These are phyloP conservation scores for Empidonax traillii DNA, from an alignment of 2,113 vertebrate species.

Conservation along the genomic window DNA sequence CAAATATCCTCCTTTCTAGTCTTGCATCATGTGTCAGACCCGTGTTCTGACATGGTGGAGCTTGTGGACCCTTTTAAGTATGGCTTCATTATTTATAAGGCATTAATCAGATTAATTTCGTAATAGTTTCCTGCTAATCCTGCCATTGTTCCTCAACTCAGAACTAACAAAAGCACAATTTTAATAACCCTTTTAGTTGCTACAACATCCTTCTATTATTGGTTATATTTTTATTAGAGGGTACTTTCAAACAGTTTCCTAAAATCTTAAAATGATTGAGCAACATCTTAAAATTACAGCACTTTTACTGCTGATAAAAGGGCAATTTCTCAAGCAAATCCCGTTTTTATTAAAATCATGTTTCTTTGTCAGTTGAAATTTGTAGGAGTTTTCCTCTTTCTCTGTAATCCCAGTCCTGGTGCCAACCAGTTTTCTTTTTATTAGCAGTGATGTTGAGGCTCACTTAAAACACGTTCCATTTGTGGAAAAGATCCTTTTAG, in stretches of 20 bases:
- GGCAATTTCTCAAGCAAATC: not conserved
- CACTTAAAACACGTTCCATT: not conserved
- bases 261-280: conserved; percentile 28
- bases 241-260: conserved; percentile 11
- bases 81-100: conserved; percentile 68
- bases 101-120: conserved; percentile 72
- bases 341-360: conserved; percentile 10
- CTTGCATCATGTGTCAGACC: conserved; percentile 47
- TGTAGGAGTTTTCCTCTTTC: not conserved
- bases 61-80: conserved; percentile 72
- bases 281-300: conserved; percentile 12
- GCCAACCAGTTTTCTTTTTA: not conserved
- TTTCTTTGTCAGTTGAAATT: not conserved
- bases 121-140: conserved; percentile 66
- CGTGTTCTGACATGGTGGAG: conserved; percentile 69
- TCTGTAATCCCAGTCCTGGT: not conserved
- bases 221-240: conserved; percentile 32
- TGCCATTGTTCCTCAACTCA: conserved; percentile 68
- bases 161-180: conserved; percentile 54
- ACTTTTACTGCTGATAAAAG: not conserved
- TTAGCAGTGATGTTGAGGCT: not conserved
- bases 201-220: conserved; percentile 51
- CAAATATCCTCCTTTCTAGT: conserved; percentile 51
- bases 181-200: conserved; percentile 60
- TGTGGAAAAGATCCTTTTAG: not conserved